Evolutionary conservation across 2,113 vertebrate species (phyloP).

Genomic region (Heterotis niloticus): DNA sequence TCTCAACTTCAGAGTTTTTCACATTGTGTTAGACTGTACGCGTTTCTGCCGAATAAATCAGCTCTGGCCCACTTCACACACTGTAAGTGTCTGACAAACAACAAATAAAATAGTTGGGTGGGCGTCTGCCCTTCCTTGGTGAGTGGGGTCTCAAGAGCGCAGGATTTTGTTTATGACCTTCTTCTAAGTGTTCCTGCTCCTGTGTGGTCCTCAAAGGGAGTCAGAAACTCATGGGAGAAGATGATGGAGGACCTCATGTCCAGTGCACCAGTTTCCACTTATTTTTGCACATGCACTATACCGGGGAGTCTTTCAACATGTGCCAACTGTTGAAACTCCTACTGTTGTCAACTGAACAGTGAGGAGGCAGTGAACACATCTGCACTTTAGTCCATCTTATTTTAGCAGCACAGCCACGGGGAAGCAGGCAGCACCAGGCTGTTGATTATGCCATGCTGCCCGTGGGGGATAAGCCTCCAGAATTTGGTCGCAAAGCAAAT

Average conservation of each 20-base stretch:
- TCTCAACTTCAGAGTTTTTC: slow-evolving; percentile 3
- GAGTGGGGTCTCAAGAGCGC: neutral
- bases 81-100: neutral
- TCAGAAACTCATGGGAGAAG: neutral
- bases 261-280: neutral
- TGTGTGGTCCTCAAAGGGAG: neutral
- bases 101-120: slow-evolving; percentile 11
- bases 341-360: neutral
- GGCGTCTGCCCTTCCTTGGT: neutral
- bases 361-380: neutral
- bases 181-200: neutral
- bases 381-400: neutral
- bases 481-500: neutral
- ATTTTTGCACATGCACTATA: neutral
- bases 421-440: no score
- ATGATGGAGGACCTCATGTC: neutral
- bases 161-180: neutral
- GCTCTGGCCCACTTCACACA: slow-evolving; percentile 15
- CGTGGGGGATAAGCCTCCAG: neutral
- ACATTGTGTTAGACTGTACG: neutral
- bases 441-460: neutral
- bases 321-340: no score
- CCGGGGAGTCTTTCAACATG: neutral
- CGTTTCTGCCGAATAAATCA: neutral
- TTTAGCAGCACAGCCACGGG: neutral